These are phyloP conservation scores for Symphodus melops DNA, from an alignment of 2,113 vertebrate genomes.

Conservation along the genomic window DNA sequence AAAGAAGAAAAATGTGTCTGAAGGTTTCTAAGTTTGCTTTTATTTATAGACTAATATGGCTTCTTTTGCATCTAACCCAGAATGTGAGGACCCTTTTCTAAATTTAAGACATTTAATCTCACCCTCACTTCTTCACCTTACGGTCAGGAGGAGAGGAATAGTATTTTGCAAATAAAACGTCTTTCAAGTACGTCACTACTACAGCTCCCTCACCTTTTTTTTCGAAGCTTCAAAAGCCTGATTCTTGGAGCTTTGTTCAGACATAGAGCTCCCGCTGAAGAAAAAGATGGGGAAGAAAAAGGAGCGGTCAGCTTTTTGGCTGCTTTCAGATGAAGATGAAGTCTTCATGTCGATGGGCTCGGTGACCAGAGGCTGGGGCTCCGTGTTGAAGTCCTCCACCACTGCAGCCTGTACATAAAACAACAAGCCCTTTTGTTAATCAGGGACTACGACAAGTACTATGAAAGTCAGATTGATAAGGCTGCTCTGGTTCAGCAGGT, in stretches of 20 bases:
- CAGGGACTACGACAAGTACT: background rate
- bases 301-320: fast-evolving
- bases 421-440: background rate
- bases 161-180: background rate
- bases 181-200: background rate
- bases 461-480: background rate
- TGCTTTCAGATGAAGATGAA: fast-evolving
- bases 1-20: too few relatives aligned
- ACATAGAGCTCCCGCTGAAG: background rate
- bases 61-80: too few relatives aligned
- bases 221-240: conserved; percentile 86
- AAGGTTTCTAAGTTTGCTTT: too few relatives aligned
- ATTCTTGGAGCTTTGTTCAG: conserved; percentile 63
- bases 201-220: conserved; percentile 79
- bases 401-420: conserved; percentile 79
- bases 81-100: too few relatives aligned
- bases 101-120: background rate
- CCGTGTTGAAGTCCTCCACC: conserved; percentile 75
- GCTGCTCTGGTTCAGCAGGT: background rate
- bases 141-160: too few relatives aligned
- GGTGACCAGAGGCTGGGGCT: conserved; percentile 22
- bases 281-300: conserved; percentile 75
- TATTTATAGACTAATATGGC: too few relatives aligned
- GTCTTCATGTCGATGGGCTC: conserved; percentile 19
- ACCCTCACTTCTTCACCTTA: background rate